Conservation (phyloP, 2,797 vertebrate species). For the Chromis chromis region DNA sequence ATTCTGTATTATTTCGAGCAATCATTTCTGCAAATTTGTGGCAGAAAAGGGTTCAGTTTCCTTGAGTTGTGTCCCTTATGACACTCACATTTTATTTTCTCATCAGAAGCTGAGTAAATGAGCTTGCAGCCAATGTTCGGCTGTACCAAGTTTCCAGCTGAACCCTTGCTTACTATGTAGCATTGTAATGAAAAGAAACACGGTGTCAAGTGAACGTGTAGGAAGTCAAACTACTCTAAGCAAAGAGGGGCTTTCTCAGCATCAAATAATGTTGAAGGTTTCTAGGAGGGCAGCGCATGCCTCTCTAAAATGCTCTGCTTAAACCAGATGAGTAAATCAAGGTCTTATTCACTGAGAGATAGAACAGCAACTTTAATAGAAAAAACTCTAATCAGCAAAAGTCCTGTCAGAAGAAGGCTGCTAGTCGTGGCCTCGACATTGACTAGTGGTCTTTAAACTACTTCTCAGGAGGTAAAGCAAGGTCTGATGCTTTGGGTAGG, state of each 20-base stretch:
- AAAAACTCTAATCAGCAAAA: background rate
- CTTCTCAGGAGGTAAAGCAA: background rate
- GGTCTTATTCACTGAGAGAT: background rate
- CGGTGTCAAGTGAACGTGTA: background rate
- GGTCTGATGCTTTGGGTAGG: background rate
- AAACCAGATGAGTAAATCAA: background rate
- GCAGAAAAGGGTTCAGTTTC: too few relatives aligned
- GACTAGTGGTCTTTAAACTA: background rate
- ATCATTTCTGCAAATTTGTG: too few relatives aligned
- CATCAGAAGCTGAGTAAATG: too few relatives aligned
- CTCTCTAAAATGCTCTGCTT: too few relatives aligned
- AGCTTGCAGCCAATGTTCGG: too few relatives aligned
- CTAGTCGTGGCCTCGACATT: slow-evolving; percentile 1
- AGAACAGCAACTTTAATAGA: background rate
- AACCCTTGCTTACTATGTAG: too few relatives aligned
- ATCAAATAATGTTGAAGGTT: background rate
- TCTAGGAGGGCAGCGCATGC: background rate
- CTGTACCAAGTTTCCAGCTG: too few relatives aligned
- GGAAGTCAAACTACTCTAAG: background rate
- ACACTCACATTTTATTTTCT: too few relatives aligned
- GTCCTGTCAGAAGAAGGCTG: background rate
- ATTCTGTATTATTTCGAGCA: too few relatives aligned
- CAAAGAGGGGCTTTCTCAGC: background rate
- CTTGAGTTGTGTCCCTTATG: too few relatives aligned
- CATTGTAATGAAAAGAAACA: background rate